Conservation (phyloP, 2,888 invertebrate genomes). For the Synanthedon tipuliformis region DNA sequence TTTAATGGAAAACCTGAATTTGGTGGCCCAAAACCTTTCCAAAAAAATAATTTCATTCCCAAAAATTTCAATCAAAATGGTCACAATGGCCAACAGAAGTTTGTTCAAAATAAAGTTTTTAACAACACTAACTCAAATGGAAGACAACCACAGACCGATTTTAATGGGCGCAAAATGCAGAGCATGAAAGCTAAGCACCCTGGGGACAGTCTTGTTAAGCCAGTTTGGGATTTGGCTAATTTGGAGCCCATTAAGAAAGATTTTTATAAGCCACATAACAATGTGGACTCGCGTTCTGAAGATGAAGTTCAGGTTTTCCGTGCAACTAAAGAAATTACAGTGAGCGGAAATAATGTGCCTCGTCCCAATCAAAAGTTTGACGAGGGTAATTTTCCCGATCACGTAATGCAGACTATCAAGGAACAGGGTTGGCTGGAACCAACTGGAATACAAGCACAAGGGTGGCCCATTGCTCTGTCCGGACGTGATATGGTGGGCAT, state of each 20-base stretch:
- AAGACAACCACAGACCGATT: conserved; percentile 41
- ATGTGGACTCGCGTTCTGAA: conserved; percentile 75
- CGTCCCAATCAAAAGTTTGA: conserved; percentile 90
- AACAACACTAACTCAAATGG: conserved; percentile 26
- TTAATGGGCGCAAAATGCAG: conserved; percentile 66
- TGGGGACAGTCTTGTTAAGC: conserved; percentile 79
- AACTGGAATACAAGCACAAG: conserved; percentile 94
- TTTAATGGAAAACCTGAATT: conserved; percentile 55
- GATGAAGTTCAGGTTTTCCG: conserved; percentile 83
- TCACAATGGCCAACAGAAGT: conserved; percentile 36
- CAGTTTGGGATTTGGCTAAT: conserved; percentile 82
- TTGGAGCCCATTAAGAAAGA: conserved; percentile 90
- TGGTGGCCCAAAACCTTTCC: conserved; percentile 60
- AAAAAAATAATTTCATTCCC: conserved; percentile 49
- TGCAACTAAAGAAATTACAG: conserved; percentile 85
- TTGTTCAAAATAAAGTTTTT: conserved; percentile 46
- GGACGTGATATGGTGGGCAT: conserved; percentile 95
- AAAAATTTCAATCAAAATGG: conserved; percentile 50
- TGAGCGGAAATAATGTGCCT: conserved; percentile 87
- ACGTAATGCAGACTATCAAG: conserved; percentile 81
- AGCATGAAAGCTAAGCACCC: conserved; percentile 78
- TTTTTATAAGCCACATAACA: conserved; percentile 87
- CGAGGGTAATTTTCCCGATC: conserved; percentile 91
- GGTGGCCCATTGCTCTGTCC: conserved; percentile 94
- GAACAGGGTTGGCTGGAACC: conserved; percentile 87